Evolutionary conservation across 2,888 invertebrate species (phyloP), one percentile per base, ranked within the genome.

Genomic region (Nymphalis c-album): DNA sequence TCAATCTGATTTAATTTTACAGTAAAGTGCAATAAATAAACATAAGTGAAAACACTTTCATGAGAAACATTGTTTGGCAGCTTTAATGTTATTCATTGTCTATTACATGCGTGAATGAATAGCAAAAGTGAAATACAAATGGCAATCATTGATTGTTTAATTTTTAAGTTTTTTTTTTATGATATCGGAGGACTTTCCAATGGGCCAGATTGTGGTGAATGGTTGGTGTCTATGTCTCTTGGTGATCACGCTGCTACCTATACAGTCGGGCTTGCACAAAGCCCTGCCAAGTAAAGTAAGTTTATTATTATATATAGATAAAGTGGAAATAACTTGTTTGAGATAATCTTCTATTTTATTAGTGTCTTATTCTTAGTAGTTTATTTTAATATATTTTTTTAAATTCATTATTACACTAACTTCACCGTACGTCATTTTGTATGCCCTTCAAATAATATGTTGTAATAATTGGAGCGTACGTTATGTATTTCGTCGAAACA

Each of bases 31-130:
- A 51, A 22, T 63, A 46, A 35, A 58, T 70, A 63, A 68, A 59
- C 69, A 68, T 68, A 69, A 72, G 69, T 69, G 72, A 73, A 73
- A 72, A 47, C 58, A 46, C 18, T 45, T 51, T 22, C 57, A n/a
- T 35, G 2, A 40, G 57, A 57, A 57, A 57, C 40, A 57, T 50
- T 64, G 47, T 47, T 48, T 48, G 60, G n/a, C 47, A 60, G 60
- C 26, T 47, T 48, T 31, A 48, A 47, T 60, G 18, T 13, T 47
- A 31, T 35, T 57, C 8, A 31, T 57, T 57, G n/a, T 10, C 18
- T 10, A 17, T 31, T 35, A 55, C 26, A 53, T 55, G 55, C 55
- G 55, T 55, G 55, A 55, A 55, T 17, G 31, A 55, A 55, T 55
- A 55, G n/a, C 7, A 22, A 50, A 26, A n/a, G 31, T n/a, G 35